Percentiles rank a stretch among this genome's conserved stretches.
Evolutionary conservation across 2,888 invertebrate genomes (phyloP).

Genomic region (Suillia variegata): DNA sequence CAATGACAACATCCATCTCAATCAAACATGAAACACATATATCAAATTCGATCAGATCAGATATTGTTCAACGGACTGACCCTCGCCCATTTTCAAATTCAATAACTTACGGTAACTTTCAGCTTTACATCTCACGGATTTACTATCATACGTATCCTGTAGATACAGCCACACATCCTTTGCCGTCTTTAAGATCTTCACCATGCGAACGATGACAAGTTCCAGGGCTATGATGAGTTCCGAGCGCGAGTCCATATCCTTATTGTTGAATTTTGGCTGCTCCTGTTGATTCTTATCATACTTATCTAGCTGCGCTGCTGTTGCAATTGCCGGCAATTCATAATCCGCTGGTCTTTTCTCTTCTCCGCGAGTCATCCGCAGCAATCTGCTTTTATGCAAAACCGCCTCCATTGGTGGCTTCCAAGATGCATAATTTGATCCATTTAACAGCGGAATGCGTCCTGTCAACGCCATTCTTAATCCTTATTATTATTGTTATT

Average conservation of each 20-base stretch:
- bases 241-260: slow-evolving; percentile 17
- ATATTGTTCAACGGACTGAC: slow-evolving; percentile 17
- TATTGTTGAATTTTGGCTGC: slow-evolving; percentile 14
- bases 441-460: too few relatives aligned
- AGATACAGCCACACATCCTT: slow-evolving; percentile 23
- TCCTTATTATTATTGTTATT: too few relatives aligned
- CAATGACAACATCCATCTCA: slow-evolving; percentile 19
- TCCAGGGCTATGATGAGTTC: slow-evolving; percentile 17
- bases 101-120: slow-evolving; percentile 23
- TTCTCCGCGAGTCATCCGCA: slow-evolving; percentile 5
- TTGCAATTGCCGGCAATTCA: background rate
- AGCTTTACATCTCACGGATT: slow-evolving; percentile 19
- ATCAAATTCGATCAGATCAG: slow-evolving; percentile 14
- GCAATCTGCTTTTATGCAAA: slow-evolving; percentile 12
- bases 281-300: background rate
- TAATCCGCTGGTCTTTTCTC: slow-evolving; percentile 3
- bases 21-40: slow-evolving; percentile 12
- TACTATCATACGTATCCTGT: slow-evolving; percentile 21
- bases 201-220: slow-evolving; percentile 14
- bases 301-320: background rate
- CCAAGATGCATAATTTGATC: too few relatives aligned
- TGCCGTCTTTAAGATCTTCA: slow-evolving; percentile 17
- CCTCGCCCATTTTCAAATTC: slow-evolving; percentile 17
- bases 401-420: slow-evolving; percentile 20
- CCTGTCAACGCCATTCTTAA: too few relatives aligned